phyloP scores from a whole-genome alignment of 1,140 invertebrate genomes.

The Rhynchophorus ferrugineus region DNA sequence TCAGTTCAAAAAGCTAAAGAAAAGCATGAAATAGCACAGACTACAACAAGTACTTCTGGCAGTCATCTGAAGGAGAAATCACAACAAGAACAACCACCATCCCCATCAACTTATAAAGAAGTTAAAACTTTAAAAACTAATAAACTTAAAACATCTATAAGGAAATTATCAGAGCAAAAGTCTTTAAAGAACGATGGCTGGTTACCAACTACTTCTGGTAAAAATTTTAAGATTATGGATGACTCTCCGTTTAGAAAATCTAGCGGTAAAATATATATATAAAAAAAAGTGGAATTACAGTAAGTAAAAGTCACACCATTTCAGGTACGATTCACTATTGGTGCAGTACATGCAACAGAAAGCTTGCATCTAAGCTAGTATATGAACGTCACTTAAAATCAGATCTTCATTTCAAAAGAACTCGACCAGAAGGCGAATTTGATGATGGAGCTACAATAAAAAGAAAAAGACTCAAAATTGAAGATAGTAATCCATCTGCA shows the following conservation, averaged over 20 bases:
- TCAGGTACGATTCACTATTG: constrained; percentile 55
- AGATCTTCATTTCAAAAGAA: constrained; percentile 61
- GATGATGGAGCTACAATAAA: constrained; percentile 44
- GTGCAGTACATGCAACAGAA: constrained; percentile 70
- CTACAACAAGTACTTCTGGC: too few species aligned
- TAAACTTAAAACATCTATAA: too few species aligned
- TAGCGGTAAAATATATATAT: constrained; percentile 26
- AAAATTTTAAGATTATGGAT: background rate
- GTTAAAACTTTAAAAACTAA: too few species aligned
- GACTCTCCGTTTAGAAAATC: constrained; percentile 31
- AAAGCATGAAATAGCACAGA: too few species aligned
- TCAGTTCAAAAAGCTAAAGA: too few species aligned
- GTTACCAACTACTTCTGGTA: background rate
- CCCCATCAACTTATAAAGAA: too few species aligned
- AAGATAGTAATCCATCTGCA: constrained; percentile 21
- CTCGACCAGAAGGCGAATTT: constrained; percentile 56
- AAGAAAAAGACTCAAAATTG: constrained; percentile 28
- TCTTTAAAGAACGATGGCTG: background rate
- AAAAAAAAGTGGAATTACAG: background rate
- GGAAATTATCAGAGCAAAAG: too few species aligned
- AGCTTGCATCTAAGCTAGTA: constrained; percentile 60
- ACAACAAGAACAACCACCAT: too few species aligned
- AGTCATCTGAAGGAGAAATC: too few species aligned
- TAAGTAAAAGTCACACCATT: constrained; percentile 9
- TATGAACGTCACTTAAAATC: constrained; percentile 70